Evolutionary conservation across 2,888 invertebrate species (phyloP), one percentile per base, ranked within the genome.

Genomic region (Lithophane socia): DNA sequence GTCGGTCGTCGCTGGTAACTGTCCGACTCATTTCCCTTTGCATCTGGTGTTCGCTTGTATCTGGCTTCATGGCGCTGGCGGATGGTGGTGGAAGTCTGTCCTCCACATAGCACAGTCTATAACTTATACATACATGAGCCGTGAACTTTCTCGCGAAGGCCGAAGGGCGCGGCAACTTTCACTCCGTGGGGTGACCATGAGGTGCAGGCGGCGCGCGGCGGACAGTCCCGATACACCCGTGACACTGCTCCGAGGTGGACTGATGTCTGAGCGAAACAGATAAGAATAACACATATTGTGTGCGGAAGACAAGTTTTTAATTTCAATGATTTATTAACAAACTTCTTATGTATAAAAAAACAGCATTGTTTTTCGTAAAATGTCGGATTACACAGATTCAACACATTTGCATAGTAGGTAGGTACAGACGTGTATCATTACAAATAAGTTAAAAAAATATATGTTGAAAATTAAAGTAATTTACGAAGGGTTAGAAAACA

Each of bases 91-190:
- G 24, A 3, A 21, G 29, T n/a, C 18, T 49, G 63, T 44, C 21
- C 8, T 44, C 47, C 18, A 24, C 29, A 44, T 0, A 5, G n/a
- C 66, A 16, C 2, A 49, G 7, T 13, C 44, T 21, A 24, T 37
- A 37, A 37, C 37, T 37, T 37, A 37, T 16, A 18, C 54, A 37
- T 10, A 21, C 18, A 4, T 7, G 37, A 61, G 60, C 76, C 66
- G 49, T 86, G 75, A 63, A 88, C 91, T 91, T 91, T 91, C 91
- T 82, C 91, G 77, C 21, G 70, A 84, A 89, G 91, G 91, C 90
- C 84, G 86, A 84, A 90, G 91, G 92, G 91, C 91, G 89, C 85
- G 86, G 77, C 42, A 13, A 90, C 92, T 92, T 92, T 91, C 91
- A 88, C 92, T 90, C 5, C 10, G 42, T 65, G 8, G 8, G 69